A percentile compares a stretch with the other conserved stretches of the same genome.
These are phyloP conservation scores for Griposia aprilina DNA, from an alignment of 2,888 invertebrate species.

Conservation along the genomic window DNA sequence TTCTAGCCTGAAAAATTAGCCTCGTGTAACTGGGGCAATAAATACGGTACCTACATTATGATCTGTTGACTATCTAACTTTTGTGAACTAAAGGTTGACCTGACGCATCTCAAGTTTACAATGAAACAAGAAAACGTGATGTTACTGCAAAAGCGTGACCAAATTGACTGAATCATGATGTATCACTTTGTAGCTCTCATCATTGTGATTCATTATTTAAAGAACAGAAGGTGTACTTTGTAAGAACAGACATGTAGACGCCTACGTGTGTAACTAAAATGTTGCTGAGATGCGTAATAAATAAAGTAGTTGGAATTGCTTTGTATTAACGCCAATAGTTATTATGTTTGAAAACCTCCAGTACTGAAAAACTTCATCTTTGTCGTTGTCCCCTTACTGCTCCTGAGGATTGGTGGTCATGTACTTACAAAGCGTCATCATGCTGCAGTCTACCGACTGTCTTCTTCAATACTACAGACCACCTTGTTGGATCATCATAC, in stretches of 20 bases:
- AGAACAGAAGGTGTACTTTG: constrained; percentile 4
- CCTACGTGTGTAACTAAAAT: background rate
- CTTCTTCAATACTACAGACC: background rate
- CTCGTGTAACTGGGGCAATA: background rate
- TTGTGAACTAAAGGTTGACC: constrained; percentile 6
- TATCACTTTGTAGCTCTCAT: constrained; percentile 14
- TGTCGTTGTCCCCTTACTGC: background rate
- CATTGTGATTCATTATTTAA: constrained; percentile 39
- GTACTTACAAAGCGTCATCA: background rate
- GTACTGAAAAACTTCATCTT: background rate
- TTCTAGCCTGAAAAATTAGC: background rate
- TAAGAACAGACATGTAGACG: constrained; percentile 27
- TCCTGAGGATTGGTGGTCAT: background rate
- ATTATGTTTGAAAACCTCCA: too few species aligned
- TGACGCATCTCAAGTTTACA: constrained; percentile 52
- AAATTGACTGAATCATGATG: constrained; percentile 44
- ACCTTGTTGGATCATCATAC: background rate
- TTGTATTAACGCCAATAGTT: background rate
- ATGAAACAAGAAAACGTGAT: constrained; percentile 44
- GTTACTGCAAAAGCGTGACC: constrained; percentile 41
- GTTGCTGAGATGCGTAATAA: background rate
- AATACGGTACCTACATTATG: background rate
- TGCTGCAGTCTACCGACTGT: background rate
- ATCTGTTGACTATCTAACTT: constrained; percentile 19
- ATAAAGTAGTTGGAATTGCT: background rate